Conservation (phyloP, 2,888 invertebrate species). For the Syritta pipiens region DNA sequence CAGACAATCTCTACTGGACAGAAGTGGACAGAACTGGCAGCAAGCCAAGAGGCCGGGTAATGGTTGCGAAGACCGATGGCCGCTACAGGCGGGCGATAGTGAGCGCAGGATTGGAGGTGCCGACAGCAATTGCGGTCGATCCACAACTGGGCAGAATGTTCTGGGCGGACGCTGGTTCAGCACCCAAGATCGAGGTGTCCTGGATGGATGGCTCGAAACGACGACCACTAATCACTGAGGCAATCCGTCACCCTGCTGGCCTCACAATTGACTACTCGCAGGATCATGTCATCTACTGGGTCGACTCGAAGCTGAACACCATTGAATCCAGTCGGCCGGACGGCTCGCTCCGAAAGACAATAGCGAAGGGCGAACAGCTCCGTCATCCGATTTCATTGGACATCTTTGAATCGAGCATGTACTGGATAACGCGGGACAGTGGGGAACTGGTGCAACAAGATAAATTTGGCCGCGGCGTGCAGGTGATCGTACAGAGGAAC, state of each 20-base stretch:
- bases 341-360: slow-evolving; percentile 86
- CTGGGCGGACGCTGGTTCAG: slow-evolving; percentile 95
- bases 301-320: slow-evolving; percentile 93
- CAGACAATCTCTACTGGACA: slow-evolving; percentile 96
- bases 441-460: slow-evolving; percentile 94
- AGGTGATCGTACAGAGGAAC: slow-evolving; percentile 89
- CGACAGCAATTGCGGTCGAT: slow-evolving; percentile 93
- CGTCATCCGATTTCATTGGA: slow-evolving; percentile 93
- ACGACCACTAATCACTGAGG: slow-evolving; percentile 88
- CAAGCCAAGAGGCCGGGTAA: slow-evolving; percentile 88
- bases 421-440: slow-evolving; percentile 94
- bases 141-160: slow-evolving; percentile 92
- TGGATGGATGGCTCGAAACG: slow-evolving; percentile 98
- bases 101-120: slow-evolving; percentile 88
- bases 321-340: slow-evolving; percentile 93
- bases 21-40: slow-evolving; percentile 88
- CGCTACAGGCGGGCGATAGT: slow-evolving; percentile 91
- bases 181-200: slow-evolving; percentile 94
- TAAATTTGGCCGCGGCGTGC: slow-evolving; percentile 97
- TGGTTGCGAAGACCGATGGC: slow-evolving; percentile 94
- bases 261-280: slow-evolving; percentile 94
- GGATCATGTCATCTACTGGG: slow-evolving; percentile 96
- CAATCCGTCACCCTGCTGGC: slow-evolving; percentile 92
- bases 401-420: slow-evolving; percentile 95
- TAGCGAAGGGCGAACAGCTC: slow-evolving; percentile 86